phyloP scores from a whole-genome alignment of 2,888 invertebrate genomes.

The Chironomus tentans region DNA sequence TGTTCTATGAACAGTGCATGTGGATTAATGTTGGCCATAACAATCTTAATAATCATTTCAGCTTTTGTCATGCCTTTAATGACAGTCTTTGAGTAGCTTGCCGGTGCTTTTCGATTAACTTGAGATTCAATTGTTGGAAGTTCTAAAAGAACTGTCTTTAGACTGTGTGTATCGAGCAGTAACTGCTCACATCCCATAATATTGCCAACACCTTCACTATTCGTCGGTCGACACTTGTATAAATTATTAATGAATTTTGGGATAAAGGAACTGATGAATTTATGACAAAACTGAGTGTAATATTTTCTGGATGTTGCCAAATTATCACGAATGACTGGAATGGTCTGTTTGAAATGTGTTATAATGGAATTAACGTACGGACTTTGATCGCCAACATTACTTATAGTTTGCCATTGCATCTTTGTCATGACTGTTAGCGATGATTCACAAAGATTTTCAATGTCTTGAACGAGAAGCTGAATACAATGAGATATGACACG shows the following conservation, averaged over 20 bases:
- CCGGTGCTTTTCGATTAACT: conserved; percentile 79
- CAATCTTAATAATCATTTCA: conserved; percentile 97
- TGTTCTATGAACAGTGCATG: conserved; percentile 77
- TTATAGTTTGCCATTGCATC: conserved; percentile 87
- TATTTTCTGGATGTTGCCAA: conserved; percentile 89
- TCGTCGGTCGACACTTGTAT: conserved; percentile 84
- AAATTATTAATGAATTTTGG: conserved; percentile 86
- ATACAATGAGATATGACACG: conserved; percentile 78
- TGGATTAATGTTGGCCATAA: conserved; percentile 87
- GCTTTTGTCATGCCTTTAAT: conserved; percentile 87
- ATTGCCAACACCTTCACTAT: conserved; percentile 43
- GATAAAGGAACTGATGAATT: conserved; percentile 92
- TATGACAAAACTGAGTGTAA: conserved; percentile 94
- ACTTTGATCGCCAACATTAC: conserved; percentile 94
- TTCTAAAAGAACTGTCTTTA: conserved; percentile 88
- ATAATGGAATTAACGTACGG: conserved; percentile 87
- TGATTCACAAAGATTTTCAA: conserved; percentile 90
- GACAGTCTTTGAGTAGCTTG: conserved; percentile 69
- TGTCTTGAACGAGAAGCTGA: conserved; percentile 83
- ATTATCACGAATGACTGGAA: conserved; percentile 84
- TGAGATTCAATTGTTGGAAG: conserved; percentile 88
- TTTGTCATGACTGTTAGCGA: conserved; percentile 87
- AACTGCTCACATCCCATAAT: conserved; percentile 89
- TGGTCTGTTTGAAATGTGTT: conserved; percentile 71
- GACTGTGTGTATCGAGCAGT: conserved; percentile 84